Percentiles rank a stretch among this genome's conserved stretches.
Evolutionary conservation across 2,113 vertebrate genomes (phyloP).

Genomic region (Microtus pennsylvanicus): DNA sequence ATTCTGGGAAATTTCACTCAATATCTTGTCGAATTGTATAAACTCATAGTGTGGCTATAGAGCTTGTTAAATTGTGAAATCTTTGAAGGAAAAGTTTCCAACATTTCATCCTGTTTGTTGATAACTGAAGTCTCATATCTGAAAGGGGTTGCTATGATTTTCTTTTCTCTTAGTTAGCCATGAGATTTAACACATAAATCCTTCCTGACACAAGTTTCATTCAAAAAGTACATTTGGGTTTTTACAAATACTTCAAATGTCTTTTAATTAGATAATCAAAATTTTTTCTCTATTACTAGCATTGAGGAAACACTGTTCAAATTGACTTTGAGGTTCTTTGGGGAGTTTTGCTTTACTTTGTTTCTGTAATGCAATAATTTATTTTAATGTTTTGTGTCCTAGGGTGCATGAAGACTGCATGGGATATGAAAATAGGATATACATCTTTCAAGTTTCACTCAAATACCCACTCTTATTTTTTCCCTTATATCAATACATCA

Average conservation of each 20-base stretch:
- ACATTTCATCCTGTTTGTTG: not conserved
- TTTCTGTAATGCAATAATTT: slow-evolving; percentile 5
- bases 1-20: not conserved
- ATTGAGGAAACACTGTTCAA: not conserved
- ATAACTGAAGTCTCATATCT: not conserved
- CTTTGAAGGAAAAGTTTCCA: not conserved
- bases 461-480: not conserved
- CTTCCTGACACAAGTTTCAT: not conserved
- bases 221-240: not conserved
- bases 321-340: not conserved
- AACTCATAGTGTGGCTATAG: not conserved
- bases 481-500: not conserved
- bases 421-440: not conserved
- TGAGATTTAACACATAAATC: not conserved
- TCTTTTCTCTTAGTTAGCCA: not conserved
- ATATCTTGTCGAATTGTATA: too few relatives aligned
- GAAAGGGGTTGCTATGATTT: not conserved
- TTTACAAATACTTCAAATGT: not conserved
- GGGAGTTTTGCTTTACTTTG: not conserved
- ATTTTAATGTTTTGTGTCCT: not conserved
- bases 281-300: not conserved
- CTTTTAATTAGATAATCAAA: not conserved
- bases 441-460: not conserved
- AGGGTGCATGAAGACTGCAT: not conserved
- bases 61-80: not conserved